These are phyloP conservation scores for Ceriagrion tenellum DNA, from an alignment of 2,888 invertebrate species.

Conservation along the genomic window DNA sequence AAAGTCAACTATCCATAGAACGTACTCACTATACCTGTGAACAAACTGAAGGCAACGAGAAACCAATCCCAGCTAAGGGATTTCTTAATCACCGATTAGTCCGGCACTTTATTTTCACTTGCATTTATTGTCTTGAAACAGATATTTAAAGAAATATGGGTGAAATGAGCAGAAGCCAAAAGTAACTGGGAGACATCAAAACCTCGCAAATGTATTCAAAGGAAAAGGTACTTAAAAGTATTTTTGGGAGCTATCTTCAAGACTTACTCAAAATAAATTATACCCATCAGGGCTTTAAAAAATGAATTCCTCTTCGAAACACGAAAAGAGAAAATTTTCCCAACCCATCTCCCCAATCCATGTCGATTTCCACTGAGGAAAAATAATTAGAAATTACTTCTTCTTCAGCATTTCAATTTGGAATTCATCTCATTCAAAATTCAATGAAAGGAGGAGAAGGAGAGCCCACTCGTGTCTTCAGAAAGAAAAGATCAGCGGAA, in stretches of 20 bases:
- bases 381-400: constrained; percentile 23
- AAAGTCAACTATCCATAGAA: no score
- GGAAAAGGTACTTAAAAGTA: no score
- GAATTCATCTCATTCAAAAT: constrained; percentile 34
- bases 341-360: not conserved
- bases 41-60: no score
- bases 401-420: not conserved
- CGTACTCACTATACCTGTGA: no score
- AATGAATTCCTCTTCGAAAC: not conserved
- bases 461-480: not conserved
- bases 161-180: not conserved
- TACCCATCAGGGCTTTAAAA: not conserved
- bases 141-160: no score
- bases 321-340: not conserved
- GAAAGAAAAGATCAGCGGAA: constrained; percentile 24
- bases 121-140: no score
- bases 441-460: not conserved
- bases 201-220: no score
- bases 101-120: no score
- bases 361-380: not conserved
- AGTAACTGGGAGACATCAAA: not conserved
- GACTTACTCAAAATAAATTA: no score
- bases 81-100: no score
- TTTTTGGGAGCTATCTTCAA: no score
- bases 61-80: no score